These are phyloP conservation scores for Cuniculus paca DNA, from an alignment of 2,797 vertebrate genomes.

Conservation along the genomic window DNA sequence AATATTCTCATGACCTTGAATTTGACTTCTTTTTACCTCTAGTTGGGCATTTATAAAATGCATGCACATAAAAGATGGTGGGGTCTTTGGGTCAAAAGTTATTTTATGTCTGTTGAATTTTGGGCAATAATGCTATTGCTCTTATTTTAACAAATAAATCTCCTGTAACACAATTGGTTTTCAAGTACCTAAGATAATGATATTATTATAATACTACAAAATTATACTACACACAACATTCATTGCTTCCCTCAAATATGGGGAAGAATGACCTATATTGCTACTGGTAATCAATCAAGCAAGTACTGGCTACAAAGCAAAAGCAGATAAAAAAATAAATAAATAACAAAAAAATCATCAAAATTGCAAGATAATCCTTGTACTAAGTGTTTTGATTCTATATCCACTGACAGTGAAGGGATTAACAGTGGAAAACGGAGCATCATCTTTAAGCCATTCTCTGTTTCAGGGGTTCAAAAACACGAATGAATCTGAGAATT, in stretches of 20 bases:
- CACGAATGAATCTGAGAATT: background rate
- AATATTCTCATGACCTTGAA: background rate
- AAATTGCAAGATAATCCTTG: background rate
- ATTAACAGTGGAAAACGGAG: background rate
- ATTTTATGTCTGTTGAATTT: background rate
- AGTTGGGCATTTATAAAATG: background rate
- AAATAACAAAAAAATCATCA: background rate
- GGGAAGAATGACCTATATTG: background rate
- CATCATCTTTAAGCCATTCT: background rate
- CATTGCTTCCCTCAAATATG: conserved; percentile 50
- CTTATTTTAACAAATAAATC: background rate
- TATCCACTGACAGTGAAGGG: background rate
- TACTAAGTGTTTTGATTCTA: background rate
- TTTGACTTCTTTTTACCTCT: background rate
- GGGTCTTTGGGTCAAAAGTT: background rate
- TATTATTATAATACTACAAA: background rate
- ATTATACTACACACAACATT: background rate
- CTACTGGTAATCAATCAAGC: conserved; percentile 45
- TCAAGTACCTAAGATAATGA: conserved; percentile 23
- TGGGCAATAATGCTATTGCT: background rate
- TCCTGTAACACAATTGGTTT: conserved; percentile 24
- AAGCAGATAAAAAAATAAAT: background rate
- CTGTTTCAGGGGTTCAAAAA: background rate
- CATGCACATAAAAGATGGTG: background rate
- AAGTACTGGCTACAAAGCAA: background rate